phyloP scores from a whole-genome alignment of 1,140 invertebrate species.

The Hyles euphorbiae region DNA sequence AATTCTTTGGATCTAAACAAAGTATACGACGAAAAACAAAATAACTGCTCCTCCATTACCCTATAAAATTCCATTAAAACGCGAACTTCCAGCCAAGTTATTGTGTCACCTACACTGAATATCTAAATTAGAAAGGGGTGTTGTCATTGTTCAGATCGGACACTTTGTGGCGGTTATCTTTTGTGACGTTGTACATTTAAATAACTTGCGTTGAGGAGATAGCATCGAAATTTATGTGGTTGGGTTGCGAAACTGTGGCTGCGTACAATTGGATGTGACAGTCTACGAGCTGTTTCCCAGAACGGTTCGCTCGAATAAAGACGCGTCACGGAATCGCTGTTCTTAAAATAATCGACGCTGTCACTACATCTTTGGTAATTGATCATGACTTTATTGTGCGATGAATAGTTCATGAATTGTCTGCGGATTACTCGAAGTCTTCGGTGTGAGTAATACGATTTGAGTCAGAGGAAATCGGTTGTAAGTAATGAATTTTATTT shows the following conservation, averaged over 20 bases:
- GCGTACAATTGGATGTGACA: constrained; percentile 40
- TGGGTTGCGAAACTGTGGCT: constrained; percentile 31
- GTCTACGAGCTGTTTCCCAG: constrained; percentile 26
- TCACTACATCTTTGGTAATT: too few relatives aligned
- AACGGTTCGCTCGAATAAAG: constrained; percentile 21
- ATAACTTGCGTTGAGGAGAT: constrained; percentile 32
- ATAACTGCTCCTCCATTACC: too few relatives aligned
- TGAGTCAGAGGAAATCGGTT: too few relatives aligned
- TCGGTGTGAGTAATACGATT: too few relatives aligned
- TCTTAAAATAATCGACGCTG: too few relatives aligned
- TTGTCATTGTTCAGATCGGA: constrained; percentile 20
- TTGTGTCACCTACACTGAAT: constrained; percentile 8
- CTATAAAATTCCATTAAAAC: too few relatives aligned
- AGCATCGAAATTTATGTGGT: constrained; percentile 39
- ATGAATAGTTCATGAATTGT: too few relatives aligned
- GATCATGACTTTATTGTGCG: too few relatives aligned
- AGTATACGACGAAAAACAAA: too few relatives aligned
- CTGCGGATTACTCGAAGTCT: too few relatives aligned
- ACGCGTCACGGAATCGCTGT: constrained; percentile 5
- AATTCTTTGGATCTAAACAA: too few relatives aligned
- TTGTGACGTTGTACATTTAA: constrained; percentile 35
- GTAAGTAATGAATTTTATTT: too few relatives aligned
- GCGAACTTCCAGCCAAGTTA: background rate
- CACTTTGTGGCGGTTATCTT: constrained; percentile 22
- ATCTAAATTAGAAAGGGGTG: constrained; percentile 19